These are phyloP conservation scores for Tetragonula carbonaria DNA, from an alignment of 2,888 invertebrate genomes.

Conservation along the genomic window DNA sequence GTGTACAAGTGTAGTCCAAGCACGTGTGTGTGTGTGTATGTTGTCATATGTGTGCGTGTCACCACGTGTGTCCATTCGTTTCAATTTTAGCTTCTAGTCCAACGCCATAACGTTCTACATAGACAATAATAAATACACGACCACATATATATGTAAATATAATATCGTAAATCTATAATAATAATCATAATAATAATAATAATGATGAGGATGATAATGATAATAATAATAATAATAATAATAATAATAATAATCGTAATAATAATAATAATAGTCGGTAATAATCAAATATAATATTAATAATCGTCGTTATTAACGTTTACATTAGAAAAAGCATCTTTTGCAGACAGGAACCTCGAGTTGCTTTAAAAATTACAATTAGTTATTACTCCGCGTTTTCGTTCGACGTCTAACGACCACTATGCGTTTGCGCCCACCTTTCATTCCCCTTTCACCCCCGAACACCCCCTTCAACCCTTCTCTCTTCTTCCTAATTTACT, in stretches of 20 bases:
- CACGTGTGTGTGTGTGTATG: neutral
- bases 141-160: conserved; percentile 78
- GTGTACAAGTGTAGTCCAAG: conserved; percentile 1
- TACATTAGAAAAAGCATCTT: conserved; percentile 81
- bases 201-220: conserved; percentile 57
- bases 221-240: conserved; percentile 74
- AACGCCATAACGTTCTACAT: conserved; percentile 73
- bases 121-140: conserved; percentile 74
- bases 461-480: conserved; percentile 20
- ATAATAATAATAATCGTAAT: conserved; percentile 73
- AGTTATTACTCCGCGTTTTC: conserved; percentile 77
- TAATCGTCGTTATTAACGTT: conserved; percentile 77
- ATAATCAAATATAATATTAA: conserved; percentile 80
- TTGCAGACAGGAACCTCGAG: conserved; percentile 82
- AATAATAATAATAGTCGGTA: conserved; percentile 66
- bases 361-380: conserved; percentile 80
- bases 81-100: conserved; percentile 49
- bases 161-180: conserved; percentile 77
- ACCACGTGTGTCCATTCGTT: conserved; percentile 25
- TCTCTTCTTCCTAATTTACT: conserved; percentile 25
- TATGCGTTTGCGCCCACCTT: conserved; percentile 34
- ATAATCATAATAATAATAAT: conserved; percentile 74
- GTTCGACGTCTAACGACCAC: conserved; percentile 55
- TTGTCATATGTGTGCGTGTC: neutral
- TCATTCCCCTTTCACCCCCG: conserved; percentile 12